Evolutionary conservation across 2,797 vertebrate species (phyloP), one percentile per base, ranked within the genome.

Genomic region (Typhlichthys eigenmanni): DNA sequence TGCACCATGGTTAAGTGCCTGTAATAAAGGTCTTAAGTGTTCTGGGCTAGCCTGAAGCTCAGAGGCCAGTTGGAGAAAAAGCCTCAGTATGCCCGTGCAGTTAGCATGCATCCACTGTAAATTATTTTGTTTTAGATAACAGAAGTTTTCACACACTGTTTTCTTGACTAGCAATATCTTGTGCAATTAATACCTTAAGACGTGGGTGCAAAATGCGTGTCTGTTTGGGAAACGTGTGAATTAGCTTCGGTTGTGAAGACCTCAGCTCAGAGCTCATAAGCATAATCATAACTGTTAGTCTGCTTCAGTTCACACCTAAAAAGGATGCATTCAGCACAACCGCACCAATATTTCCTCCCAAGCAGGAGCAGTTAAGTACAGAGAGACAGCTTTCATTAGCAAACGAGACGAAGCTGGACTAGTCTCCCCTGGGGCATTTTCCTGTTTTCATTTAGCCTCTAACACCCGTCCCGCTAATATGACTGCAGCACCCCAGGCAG

Each of bases 1-100:
- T 75, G 69, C 55, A 71, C 64, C 56, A 65, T 75, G 81, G 86
- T 82, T 87, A 89, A 91, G 81, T 88, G 85, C 75, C 71, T 81
- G 80, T 86, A 89, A 90, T 89, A 86, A 87, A 86, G 74, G 73
- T 76, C 72, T 75, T 81, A 86, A 91, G 81, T 89, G 85, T 85
- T 89, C 80, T 75, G 81, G 80, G 73, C 71, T 60, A 77, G 77
- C 68, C 57, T 78, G 74, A 85, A 75, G 71, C 75, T 76, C 74
- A 55, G 64, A 83, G 70, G 74, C 80, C 71, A 80, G 88, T 84
- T 84, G 49, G 63, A 63, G 29, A 1, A 8, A 52, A 72, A 60
- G 64, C 8, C 60, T 65, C 58, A 56, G 64, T 68, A 73, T 56
- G 46, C 53, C 60, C 55, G 47, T 55, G 55, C 8, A 12, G 48